Evolutionary conservation across 2,888 invertebrate genomes (phyloP).

Genomic region (Metacarcinus magister): DNA sequence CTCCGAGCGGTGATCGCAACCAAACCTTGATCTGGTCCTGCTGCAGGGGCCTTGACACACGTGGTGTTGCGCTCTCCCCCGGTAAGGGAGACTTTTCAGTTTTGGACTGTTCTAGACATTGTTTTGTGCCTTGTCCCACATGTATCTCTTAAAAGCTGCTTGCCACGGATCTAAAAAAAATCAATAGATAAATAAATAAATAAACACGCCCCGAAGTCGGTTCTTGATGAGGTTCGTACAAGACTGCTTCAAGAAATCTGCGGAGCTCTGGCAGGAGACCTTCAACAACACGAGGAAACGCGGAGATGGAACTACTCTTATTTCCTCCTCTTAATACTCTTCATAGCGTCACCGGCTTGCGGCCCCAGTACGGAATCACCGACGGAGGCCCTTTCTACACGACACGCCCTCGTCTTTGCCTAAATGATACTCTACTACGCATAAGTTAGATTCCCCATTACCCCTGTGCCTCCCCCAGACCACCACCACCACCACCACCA

Average conservation of each 20-base stretch:
- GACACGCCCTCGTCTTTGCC: background rate
- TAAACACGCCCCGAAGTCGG: background rate
- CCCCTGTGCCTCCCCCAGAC: background rate
- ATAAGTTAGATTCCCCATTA: background rate
- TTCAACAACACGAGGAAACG: background rate
- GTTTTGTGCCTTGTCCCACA: slow-evolving; percentile 75
- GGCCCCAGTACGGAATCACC: slow-evolving; percentile 55
- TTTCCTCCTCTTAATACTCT: slow-evolving; percentile 33
- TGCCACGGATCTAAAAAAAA: slow-evolving; percentile 49
- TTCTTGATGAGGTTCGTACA: slow-evolving; percentile 10
- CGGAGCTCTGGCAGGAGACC: background rate
- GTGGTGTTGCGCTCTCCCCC: background rate
- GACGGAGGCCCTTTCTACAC: background rate
- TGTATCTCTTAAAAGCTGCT: slow-evolving; percentile 70
- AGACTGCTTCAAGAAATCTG: background rate
- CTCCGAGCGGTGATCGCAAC: background rate
- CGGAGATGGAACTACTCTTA: background rate
- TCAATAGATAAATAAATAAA: background rate
- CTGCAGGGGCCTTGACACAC: background rate
- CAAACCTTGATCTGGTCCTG: background rate
- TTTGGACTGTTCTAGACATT: slow-evolving; percentile 76
- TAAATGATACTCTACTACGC: background rate
- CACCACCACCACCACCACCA: background rate
- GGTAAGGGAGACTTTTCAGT: slow-evolving; percentile 58
- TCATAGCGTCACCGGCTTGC: slow-evolving; percentile 64